phyloP scores from a whole-genome alignment of 2,888 invertebrate genomes.

The Muschampia plurimacula region DNA sequence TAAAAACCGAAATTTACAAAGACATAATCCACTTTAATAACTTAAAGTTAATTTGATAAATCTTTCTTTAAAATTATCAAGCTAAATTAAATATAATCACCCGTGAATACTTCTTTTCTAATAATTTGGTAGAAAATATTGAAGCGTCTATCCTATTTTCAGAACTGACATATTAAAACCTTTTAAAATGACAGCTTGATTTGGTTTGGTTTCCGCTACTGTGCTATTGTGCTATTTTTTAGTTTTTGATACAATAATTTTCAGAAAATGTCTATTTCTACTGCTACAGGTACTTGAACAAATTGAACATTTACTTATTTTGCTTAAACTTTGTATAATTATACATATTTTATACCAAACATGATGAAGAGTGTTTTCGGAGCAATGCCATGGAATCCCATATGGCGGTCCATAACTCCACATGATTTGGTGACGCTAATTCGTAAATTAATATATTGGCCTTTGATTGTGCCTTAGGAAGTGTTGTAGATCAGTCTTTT shows the following conservation, averaged over 20 bases:
- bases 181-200: slow-evolving; percentile 84
- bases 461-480: slow-evolving; percentile 41
- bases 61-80: not conserved
- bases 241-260: slow-evolving; percentile 75
- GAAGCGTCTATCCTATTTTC: slow-evolving; percentile 46
- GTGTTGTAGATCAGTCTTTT: slow-evolving; percentile 39
- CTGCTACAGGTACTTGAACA: slow-evolving; percentile 78
- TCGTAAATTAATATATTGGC: slow-evolving; percentile 57
- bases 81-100: not conserved
- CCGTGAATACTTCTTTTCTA: not conserved
- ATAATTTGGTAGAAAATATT: slow-evolving; percentile 37
- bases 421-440: slow-evolving; percentile 83
- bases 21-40: not conserved
- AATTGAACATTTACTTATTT: slow-evolving; percentile 52
- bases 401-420: slow-evolving; percentile 85
- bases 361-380: slow-evolving; percentile 78
- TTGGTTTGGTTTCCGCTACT: slow-evolving; percentile 86
- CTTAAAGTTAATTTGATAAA: not conserved
- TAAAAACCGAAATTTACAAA: not conserved
- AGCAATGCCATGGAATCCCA: slow-evolving; percentile 85
- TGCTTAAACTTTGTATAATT: slow-evolving; percentile 50
- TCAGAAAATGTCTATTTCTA: slow-evolving; percentile 81
- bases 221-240: slow-evolving; percentile 84
- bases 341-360: slow-evolving; percentile 67
- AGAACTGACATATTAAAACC: slow-evolving; percentile 70